These are phyloP conservation scores for Bradypodion pumilum DNA, from an alignment of 2,797 vertebrate species.

Conservation along the genomic window DNA sequence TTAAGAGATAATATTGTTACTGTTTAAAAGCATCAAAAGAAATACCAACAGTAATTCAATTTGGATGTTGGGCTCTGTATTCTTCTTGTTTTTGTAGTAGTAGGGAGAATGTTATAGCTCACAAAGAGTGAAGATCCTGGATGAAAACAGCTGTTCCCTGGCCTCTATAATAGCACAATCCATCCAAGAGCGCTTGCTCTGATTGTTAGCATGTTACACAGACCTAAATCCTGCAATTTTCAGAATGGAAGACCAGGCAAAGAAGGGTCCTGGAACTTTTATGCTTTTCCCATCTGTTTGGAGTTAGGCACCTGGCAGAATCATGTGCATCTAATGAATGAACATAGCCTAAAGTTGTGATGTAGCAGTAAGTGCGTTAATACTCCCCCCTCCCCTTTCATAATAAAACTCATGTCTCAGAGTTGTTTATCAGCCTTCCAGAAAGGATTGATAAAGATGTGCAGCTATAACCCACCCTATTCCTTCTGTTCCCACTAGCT, in stretches of 20 bases:
- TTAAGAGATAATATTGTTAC: slow-evolving; percentile 9
- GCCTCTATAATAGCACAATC: slow-evolving; percentile 13
- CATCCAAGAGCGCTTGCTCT: not conserved
- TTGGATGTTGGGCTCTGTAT: not conserved
- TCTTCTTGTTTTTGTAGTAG: not conserved
- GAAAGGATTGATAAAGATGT: slow-evolving; percentile 41
- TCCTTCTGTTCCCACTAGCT: slow-evolving; percentile 33
- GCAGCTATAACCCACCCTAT: slow-evolving; percentile 15
- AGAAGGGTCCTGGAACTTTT: slow-evolving; percentile 5
- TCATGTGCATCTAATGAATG: slow-evolving; percentile 21
- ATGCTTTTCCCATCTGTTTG: slow-evolving; percentile 17
- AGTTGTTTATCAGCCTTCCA: slow-evolving; percentile 30
- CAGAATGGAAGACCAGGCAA: not conserved
- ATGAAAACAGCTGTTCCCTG: not conserved
- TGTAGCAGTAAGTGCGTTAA: slow-evolving; percentile 31
- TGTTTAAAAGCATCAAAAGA: slow-evolving; percentile 3
- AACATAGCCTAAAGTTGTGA: slow-evolving; percentile 19
- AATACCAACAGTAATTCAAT: slow-evolving; percentile 3
- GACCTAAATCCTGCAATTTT: slow-evolving; percentile 22
- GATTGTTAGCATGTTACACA: slow-evolving; percentile 17
- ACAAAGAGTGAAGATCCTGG: not conserved
- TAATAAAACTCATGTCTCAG: slow-evolving; percentile 30
- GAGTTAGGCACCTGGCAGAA: slow-evolving; percentile 34
- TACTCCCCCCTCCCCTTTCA: not conserved
- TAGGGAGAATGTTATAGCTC: not conserved